Evolutionary conservation across 2,888 invertebrate species (phyloP), one percentile per base, ranked within the genome.

Genomic region (Hypolimnas misippus): DNA sequence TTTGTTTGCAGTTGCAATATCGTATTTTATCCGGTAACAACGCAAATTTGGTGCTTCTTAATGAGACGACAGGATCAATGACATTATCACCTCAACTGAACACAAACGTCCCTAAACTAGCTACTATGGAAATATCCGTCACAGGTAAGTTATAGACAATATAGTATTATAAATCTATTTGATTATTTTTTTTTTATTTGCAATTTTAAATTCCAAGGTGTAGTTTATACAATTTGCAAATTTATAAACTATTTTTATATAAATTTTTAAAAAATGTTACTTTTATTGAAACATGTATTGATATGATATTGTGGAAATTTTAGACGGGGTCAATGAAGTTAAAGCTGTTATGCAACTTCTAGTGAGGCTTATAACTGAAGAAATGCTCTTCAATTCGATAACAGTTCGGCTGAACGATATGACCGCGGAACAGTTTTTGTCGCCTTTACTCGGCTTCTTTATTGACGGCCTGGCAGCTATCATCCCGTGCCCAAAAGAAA

Each of bases 301-400:
- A 14, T 40, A 40, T 1, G 2, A 12, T 3, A 14, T 17, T 10
- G 17, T 57, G 3, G n/a, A 46, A 0, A 21, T 46, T 61, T 33
- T 79, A 95, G 99, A 99, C 86, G 98, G 98, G 0, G 95, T 97
- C 7, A 98, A 99, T 85, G 98, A 97, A 84, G 96, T 97, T 0
- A 97, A 97, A 83, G 97, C 98, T 0, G 95, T 97, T 73, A 98
- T 98, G 96, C 96, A 96, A 65, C 93, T 99, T 0, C 95, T 96
- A 0, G 98, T 98, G 0, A 94, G 98, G 0, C 93, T 98, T 29
- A 97, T 99, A 63, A 98, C 98, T 0, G 97, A 98, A 78, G 96
- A 98, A 72, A 98, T 99, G 97, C 90, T 99, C 1, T 95, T 96
- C 78, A 98, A 98, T 84, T 98, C 98, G 0, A 97, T 99, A 42